Evolutionary conservation across 1,140 invertebrate species (phyloP), one percentile per base, ranked within the genome.

Genomic region (Druon quercuslanigerum): DNA sequence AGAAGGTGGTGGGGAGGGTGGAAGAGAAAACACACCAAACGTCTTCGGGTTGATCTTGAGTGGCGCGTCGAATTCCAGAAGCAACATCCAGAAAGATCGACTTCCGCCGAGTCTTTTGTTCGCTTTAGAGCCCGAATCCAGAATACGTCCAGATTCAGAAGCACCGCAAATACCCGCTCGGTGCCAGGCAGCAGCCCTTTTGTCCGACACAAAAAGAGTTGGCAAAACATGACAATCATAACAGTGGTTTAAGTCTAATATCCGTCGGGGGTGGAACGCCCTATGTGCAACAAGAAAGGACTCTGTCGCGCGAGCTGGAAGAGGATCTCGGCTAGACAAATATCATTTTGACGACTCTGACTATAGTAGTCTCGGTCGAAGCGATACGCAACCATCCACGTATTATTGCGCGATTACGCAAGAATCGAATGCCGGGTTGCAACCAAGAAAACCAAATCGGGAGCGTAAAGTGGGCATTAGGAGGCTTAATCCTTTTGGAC

Each of bases 211-310:
- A 89, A 89, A 85, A 87, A 86, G 85, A 90, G 90, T 90, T 90
- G 89, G 90, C 90, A 90, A 89, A 90, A 90, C 86, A 90, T 88
- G 89, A 88, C 89, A 88, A 89, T 90, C 88, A 88, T 83, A 73
- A 86, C 81, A 77, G 71, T 79, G 80, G 57, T 25, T 82, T 83
- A 85, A 87, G 77, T 82, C 80, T 85, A 83, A 83, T 86, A 83
- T 85, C 80, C 75, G 79, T 83, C 75, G 86, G 79, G 82, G 87
- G 85, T 83, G 86, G 83, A 85, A 79, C 70, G 73, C 20, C 33
- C 25, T 66, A 78, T 0, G 7, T 11, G 40, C 40, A 81, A 78
- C 77, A 79, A 78, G 75, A 81, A 74, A 33, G 71, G 20, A 73
- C 50, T 77, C 60, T 70, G 60, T 75, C 76, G 54, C 73, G 72